Base-by-base conservation (phyloP, 2,797 vertebrate species). In the Enteromius afrohamiltoni region DNA sequence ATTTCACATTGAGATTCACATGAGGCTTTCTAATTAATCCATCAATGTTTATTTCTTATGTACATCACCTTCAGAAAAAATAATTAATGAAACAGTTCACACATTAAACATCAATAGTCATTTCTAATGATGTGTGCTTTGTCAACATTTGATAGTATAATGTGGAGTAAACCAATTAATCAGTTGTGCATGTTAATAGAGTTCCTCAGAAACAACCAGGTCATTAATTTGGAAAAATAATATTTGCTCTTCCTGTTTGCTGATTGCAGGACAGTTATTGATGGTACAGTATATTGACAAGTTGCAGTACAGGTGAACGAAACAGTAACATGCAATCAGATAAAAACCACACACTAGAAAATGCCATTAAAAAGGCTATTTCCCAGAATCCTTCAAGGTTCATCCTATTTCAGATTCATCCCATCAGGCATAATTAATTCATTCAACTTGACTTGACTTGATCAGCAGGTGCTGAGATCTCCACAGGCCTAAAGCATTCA, bases 401-500 rank as follows among this genome's bases (percentile, higher is more conserved):
- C n/a, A 13, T 29, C 34, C 14, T 40, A 58, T 40, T 40, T 69
- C 16, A 80, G 0, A 58, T 58, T n/a, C 14, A 34, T 60, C 68
- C n/a, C 34, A 45, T 60, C 17, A 17, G 23, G 23, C 26, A 45
- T 60, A 62, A 62, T 47, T 47, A 5, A 71, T 80, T 23, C 0
- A 23, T 47, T 47, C 3, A 17, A 71, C 68, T 71, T 80, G 51
- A 58, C 51, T 7, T 31, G 53, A 62, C 79, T 71, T 80, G 23
- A 34, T 47, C 68, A 62, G n/a, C 51, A 62, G 68, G 49, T 53
- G 64, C 29, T 14, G 40, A 4, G 40, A 62, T 80, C 51, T 45
- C 65, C 78, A 53, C 47, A 58, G 78, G 78, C 49, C 34, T 42
- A 7, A 70, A 80, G 49, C 49, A 16, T n/a, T 53, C 19, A n/a